These are phyloP conservation scores for Platorchestia sp. DNA, from an alignment of 1,140 invertebrate species.

Conservation along the genomic window DNA sequence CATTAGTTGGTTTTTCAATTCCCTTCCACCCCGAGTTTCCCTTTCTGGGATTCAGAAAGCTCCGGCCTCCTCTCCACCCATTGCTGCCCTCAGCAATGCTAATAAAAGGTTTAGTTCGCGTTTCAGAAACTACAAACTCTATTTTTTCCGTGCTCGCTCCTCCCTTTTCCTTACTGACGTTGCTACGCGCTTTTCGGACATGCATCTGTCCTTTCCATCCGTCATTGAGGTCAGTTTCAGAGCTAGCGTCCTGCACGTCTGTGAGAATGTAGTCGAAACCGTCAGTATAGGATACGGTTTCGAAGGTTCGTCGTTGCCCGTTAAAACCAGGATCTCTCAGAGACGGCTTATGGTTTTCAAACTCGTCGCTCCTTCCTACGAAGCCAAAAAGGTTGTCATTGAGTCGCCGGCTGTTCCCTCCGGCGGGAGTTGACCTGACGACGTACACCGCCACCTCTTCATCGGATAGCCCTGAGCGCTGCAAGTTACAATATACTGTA, in stretches of 20 bases:
- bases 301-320: not conserved
- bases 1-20: not conserved
- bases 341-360: not conserved
- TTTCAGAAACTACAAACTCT: not conserved
- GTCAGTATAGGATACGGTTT: not conserved
- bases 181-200: not conserved
- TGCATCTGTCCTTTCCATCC: not conserved
- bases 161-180: not conserved
- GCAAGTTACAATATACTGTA: not conserved
- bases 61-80: not conserved
- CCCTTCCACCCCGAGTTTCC: not conserved
- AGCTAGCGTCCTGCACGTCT: not conserved
- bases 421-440: not conserved
- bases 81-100: not conserved
- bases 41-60: not conserved
- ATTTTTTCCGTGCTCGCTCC: not conserved
- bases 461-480: not conserved
- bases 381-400: not conserved
- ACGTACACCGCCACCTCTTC: conserved; percentile 29
- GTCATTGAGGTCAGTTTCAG: not conserved
- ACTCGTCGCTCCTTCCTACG: not conserved
- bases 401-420: not conserved
- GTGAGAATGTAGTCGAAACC: not conserved
- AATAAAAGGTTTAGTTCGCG: not conserved
- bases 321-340: not conserved